phyloP scores from a whole-genome alignment of 2,797 vertebrate species.

The Iguana delicatissima region DNA sequence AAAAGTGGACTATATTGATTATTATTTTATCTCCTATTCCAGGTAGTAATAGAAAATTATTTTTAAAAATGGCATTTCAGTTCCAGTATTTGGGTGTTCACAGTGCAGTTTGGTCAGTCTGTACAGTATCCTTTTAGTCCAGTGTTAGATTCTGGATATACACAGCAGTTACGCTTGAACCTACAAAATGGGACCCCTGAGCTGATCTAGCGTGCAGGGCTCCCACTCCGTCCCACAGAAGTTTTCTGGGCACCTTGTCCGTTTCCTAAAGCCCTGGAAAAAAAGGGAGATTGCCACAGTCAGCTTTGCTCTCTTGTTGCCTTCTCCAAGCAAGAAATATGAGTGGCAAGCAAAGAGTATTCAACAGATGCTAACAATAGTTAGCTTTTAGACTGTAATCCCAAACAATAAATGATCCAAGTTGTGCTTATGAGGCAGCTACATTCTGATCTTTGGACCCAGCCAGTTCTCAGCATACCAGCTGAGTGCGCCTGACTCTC shows the following conservation, averaged over 20 bases:
- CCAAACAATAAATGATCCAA: no score
- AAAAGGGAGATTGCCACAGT: not conserved
- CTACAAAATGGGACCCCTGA: no score
- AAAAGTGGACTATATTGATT: not conserved
- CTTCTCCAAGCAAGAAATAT: not conserved
- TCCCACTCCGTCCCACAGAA: not conserved
- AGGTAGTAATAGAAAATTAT: accelerated
- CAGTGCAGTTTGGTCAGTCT: not conserved
- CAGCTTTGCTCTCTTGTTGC: not conserved
- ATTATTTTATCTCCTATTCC: constrained; percentile 1
- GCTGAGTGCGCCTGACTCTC: no score
- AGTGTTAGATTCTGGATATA: not conserved
- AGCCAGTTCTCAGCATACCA: no score
- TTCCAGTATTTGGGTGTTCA: not conserved
- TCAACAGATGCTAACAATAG: no score
- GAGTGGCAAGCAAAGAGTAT: not conserved
- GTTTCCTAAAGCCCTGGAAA: not conserved
- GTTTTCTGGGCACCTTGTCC: not conserved
- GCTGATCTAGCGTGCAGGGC: not conserved
- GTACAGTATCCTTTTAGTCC: not conserved
- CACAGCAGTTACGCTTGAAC: not conserved
- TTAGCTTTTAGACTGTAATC: no score
- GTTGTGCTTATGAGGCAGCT: no score
- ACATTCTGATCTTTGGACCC: no score
- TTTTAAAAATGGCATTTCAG: not conserved